phyloP scores from a whole-genome alignment of 1,140 invertebrate species.

The Dryas iulia region DNA sequence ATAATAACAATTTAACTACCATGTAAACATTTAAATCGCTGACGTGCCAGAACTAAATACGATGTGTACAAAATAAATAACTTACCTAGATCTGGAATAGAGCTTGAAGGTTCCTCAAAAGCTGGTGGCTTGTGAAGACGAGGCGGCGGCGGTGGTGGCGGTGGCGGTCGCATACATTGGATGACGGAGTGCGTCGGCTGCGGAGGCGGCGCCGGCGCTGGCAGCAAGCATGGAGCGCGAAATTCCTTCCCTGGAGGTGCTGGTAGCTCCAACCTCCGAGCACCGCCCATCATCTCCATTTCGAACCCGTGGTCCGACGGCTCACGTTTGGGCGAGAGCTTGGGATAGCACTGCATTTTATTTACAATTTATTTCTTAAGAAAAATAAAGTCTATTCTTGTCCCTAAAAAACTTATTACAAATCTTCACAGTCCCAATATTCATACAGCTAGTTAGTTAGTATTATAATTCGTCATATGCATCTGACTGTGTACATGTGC shows the following conservation, averaged over 20 bases:
- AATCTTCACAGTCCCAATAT: conserved; percentile 17
- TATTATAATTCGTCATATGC: conserved; percentile 18
- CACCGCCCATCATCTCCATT: conserved; percentile 60
- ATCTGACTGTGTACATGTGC: conserved; percentile 26
- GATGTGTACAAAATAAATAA: conserved; percentile 21
- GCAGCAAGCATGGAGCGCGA: conserved; percentile 64
- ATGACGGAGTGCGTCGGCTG: conserved; percentile 74
- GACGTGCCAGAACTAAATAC: not conserved
- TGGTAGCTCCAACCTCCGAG: conserved; percentile 69
- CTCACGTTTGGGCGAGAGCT: conserved; percentile 69
- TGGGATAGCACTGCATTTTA: conserved; percentile 67
- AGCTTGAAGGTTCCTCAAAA: conserved; percentile 89
- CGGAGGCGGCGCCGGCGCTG: conserved; percentile 77
- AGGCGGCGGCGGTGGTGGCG: conserved; percentile 80
- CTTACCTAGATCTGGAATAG: conserved; percentile 92
- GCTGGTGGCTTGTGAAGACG: conserved; percentile 61
- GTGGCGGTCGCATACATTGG: conserved; percentile 81
- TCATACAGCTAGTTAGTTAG: conserved; percentile 24
- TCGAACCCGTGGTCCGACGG: conserved; percentile 58
- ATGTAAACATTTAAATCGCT: not conserved
- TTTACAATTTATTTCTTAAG: conserved; percentile 40
- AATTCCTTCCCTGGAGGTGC: conserved; percentile 76
- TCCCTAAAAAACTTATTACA: conserved; percentile 9
- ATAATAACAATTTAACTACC: not conserved
- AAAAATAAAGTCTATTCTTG: conserved; percentile 18